Percentiles rank a stretch among this genome's conserved stretches.
Conservation (phyloP, 2,888 invertebrate species). For the Aspidapion aeneum region DNA sequence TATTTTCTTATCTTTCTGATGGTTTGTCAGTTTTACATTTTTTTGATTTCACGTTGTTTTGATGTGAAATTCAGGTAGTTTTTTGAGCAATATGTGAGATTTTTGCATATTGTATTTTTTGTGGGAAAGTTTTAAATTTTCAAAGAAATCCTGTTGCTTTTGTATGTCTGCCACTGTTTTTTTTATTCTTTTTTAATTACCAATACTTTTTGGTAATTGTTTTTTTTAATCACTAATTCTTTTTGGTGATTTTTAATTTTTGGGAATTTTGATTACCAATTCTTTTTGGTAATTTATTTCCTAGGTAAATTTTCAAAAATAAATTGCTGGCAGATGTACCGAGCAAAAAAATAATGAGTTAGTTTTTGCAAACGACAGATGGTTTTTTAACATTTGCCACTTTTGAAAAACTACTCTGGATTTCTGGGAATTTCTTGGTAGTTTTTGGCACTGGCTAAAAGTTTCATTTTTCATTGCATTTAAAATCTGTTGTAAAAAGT, state of each 20-base stretch:
- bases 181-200: neutral
- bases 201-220: neutral
- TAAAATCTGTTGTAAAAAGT: too few species aligned
- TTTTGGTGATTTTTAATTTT: neutral
- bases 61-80: neutral
- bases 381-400: too few species aligned
- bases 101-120: neutral
- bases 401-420: too few species aligned
- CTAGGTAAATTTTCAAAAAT: too few species aligned
- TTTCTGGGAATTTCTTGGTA: too few species aligned
- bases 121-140: neutral
- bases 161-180: neutral
- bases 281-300: neutral
- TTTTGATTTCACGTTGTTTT: neutral
- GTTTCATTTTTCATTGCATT: too few species aligned
- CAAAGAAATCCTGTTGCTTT: neutral
- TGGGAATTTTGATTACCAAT: neutral
- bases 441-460: too few species aligned
- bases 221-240: neutral
- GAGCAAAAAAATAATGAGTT: too few species aligned
- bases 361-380: too few species aligned
- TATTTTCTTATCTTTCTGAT: too few species aligned
- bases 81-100: neutral
- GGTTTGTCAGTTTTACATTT: neutral
- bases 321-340: too few species aligned